Evolutionary conservation across 2,797 vertebrate species (phyloP).

Genomic region (Pyrocephalus nanus): DNA sequence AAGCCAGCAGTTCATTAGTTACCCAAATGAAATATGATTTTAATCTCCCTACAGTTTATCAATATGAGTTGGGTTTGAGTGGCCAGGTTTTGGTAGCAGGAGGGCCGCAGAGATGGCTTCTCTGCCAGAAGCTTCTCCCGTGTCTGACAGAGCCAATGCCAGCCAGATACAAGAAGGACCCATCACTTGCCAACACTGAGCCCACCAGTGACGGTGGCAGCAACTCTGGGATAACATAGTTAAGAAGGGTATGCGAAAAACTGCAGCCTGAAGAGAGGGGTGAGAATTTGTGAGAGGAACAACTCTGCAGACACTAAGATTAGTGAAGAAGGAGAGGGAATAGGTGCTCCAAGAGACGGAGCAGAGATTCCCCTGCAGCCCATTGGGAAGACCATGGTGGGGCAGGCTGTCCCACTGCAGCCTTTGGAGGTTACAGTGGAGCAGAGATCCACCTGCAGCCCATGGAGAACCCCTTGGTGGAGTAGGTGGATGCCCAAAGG

Average conservation of each 20-base stretch:
- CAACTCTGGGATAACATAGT: background rate
- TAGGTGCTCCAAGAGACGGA: fast-evolving
- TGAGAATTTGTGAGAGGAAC: background rate
- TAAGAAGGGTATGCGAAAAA: background rate
- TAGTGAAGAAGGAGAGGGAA: background rate
- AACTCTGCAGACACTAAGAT: background rate
- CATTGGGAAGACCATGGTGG: fast-evolving
- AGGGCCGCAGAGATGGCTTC: background rate
- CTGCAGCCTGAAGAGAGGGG: background rate
- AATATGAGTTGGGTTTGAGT: background rate
- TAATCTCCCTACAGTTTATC: background rate
- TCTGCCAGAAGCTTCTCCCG: background rate
- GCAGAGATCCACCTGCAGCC: background rate
- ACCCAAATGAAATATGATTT: background rate
- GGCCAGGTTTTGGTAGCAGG: fast-evolving
- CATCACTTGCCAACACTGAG: background rate
- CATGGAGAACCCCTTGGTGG: fast-evolving
- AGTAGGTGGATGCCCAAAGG: background rate
- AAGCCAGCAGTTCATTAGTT: background rate
- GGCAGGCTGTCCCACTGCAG: background rate
- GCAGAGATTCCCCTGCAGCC: background rate
- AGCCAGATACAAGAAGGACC: fast-evolving
- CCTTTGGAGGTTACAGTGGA: fast-evolving
- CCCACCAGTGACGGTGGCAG: background rate
- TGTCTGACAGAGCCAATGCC: background rate